Conservation (phyloP, 2,797 vertebrate species). For the Ispidina picta region DNA sequence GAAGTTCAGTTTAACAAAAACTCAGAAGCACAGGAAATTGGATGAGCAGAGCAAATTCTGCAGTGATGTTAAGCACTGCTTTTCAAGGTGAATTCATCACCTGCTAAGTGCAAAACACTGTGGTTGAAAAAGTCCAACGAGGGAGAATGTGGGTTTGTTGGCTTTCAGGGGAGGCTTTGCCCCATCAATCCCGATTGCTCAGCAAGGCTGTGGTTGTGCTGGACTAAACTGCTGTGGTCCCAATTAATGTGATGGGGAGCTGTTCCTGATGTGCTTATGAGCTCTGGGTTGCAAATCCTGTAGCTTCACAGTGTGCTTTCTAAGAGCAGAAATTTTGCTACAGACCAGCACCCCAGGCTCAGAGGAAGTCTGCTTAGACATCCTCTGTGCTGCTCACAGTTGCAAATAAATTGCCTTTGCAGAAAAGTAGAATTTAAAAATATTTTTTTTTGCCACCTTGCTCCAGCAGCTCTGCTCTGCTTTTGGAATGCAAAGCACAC, state of each 20-base stretch:
- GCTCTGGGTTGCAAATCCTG: background rate
- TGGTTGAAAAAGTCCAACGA: slow-evolving; percentile 68
- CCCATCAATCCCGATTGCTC: background rate
- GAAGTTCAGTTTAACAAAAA: background rate
- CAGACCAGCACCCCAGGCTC: background rate
- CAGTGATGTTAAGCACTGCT: background rate
- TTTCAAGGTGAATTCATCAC: background rate
- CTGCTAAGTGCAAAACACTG: slow-evolving; percentile 18
- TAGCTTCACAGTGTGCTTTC: background rate
- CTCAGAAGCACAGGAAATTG: background rate
- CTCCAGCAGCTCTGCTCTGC: background rate
- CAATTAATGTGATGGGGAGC: background rate
- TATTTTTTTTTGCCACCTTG: background rate
- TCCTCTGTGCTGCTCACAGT: background rate
- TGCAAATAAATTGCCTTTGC: background rate
- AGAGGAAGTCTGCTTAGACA: background rate
- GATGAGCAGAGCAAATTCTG: background rate
- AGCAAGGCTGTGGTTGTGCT: rapidly evolving
- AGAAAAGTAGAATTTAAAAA: background rate
- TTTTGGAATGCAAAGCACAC: background rate
- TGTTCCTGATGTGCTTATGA: background rate
- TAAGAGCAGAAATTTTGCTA: background rate
- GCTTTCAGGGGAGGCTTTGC: slow-evolving; percentile 6
- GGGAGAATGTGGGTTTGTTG: background rate
- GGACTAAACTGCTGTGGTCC: background rate